Conservation (phyloP, 2,888 invertebrate genomes). For the Erebia aethiops region DNA sequence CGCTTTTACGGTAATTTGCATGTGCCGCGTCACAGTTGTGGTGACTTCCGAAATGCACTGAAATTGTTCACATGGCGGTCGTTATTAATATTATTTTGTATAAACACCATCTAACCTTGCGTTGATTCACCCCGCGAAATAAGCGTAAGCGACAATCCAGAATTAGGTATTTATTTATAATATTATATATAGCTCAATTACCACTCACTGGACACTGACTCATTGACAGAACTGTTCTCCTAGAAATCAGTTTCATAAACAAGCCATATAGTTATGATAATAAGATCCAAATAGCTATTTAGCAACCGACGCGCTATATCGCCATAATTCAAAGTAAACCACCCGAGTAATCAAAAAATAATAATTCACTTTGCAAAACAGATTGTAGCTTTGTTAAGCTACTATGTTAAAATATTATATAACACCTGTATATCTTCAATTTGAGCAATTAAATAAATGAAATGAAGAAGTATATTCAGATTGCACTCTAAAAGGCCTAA, state of each 20-base stretch:
- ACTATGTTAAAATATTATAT: too few relatives aligned
- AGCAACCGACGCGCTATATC: not conserved
- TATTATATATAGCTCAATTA: too few relatives aligned
- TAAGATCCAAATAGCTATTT: not conserved
- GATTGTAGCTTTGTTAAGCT: too few relatives aligned
- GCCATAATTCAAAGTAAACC: slow-evolving; percentile 11
- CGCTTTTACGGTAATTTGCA: slow-evolving; percentile 81
- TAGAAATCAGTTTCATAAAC: too few relatives aligned
- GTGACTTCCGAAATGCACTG: slow-evolving; percentile 66
- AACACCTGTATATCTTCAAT: too few relatives aligned
- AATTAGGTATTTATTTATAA: too few relatives aligned
- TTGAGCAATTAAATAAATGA: too few relatives aligned
- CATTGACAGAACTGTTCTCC: too few relatives aligned
- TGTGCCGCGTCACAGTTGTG: slow-evolving; percentile 68
- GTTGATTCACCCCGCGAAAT: slow-evolving; percentile 10
- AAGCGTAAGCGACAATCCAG: too few relatives aligned
- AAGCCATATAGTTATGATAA: too few relatives aligned
- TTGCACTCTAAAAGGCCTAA: slow-evolving; percentile 25
- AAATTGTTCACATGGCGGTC: slow-evolving; percentile 46
- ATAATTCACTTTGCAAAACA: slow-evolving; percentile 18
- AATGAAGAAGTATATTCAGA: not conserved
- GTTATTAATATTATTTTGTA: slow-evolving; percentile 48
- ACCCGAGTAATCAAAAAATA: slow-evolving; percentile 9
- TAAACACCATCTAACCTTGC: slow-evolving; percentile 39
- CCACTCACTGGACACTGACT: too few relatives aligned